Percentiles rank a stretch among this genome's conserved stretches.
Conservation (phyloP, 2,888 invertebrate genomes). For the Drosophila mayaguana region DNA sequence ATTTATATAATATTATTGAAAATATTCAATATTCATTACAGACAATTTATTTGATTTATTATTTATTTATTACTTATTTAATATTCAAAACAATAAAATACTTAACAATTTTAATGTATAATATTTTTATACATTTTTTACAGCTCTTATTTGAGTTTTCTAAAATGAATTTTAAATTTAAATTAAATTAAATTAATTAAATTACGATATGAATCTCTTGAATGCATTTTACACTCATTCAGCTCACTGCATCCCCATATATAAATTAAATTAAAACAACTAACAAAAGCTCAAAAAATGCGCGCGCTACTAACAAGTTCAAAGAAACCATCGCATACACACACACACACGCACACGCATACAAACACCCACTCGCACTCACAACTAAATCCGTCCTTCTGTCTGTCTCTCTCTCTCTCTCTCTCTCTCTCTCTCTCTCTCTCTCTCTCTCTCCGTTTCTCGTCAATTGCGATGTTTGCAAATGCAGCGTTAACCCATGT, state of each 20-base stretch:
- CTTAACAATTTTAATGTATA: too few relatives aligned
- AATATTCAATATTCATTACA: too few relatives aligned
- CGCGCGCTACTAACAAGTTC: conserved; percentile 68
- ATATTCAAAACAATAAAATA: too few relatives aligned
- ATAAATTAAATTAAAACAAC: conserved; percentile 14
- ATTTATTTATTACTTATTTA: too few relatives aligned
- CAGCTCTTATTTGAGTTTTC: neutral
- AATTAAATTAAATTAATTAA: too few relatives aligned
- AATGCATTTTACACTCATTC: conserved; percentile 17
- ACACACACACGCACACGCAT: conserved; percentile 9
- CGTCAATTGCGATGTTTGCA: conserved; percentile 19
- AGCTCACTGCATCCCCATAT: conserved; percentile 45
- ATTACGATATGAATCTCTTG: conserved; percentile 10
- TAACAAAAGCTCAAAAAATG: conserved; percentile 44
- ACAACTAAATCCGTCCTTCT: conserved; percentile 25
- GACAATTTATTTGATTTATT: too few relatives aligned
- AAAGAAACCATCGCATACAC: conserved; percentile 16
- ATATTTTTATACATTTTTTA: neutral
- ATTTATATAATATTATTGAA: too few relatives aligned
- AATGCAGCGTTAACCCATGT: conserved; percentile 36
- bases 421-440: conserved; percentile 30
- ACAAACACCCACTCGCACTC: conserved; percentile 3
- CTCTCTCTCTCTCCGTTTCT: conserved; percentile 29
- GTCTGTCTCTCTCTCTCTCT: conserved; percentile 43
- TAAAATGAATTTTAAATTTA: neutral